Base-by-base conservation (phyloP, 2,113 vertebrate species). In the Echinops telfairi region DNA sequence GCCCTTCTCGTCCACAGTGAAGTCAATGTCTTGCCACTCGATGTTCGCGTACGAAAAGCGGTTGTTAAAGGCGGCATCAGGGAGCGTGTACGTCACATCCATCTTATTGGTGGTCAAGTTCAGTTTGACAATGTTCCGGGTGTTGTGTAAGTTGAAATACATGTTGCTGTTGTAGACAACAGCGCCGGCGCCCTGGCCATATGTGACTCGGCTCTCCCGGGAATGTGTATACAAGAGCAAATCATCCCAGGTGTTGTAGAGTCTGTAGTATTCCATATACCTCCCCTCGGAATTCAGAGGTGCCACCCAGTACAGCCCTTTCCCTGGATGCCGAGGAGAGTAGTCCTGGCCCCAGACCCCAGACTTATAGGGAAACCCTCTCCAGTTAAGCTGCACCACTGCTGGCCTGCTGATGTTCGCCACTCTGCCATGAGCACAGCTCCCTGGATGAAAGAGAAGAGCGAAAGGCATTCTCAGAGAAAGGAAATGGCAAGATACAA, bases 41-140 rank as follows among this genome's bases (percentile, higher is more conserved):
- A 99, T 98, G n/a, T 97, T 98, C 89, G 99, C 99, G 81, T 99
- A 99, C 0, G 99, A 99, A 75, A 99, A 99, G 20, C 99, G 99
- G 94, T 99, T 99, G 75, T 98, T 98, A 85, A 89, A 97, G 96
- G 83, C 98, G 77, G 99, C 99, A 27, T 27, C 3, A 29, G 98
- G 98, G 81, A 99, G 98, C 0, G 73, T 20, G 75, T 78, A 94
- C 20, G 73, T 96, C 85, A 98, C 90, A 40, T 85, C 66, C 11
- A 97, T 9, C 0, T 0, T 6, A 53, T 98, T 98, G 73, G 75
- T 97, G 10, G 57, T 95, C 79, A 98, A 43, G 87, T 98, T 68
- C 0, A 97, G 29, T 77, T 97, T 98, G 83, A 96, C 98, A 14
- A 99, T 98, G 3, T 96, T 31, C 7, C 7, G 6, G 0, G 89